Percentiles rank a stretch among this genome's conserved stretches.
These are phyloP conservation scores for Cantharis nigra DNA, from an alignment of 2,888 invertebrate species.

Conservation along the genomic window DNA sequence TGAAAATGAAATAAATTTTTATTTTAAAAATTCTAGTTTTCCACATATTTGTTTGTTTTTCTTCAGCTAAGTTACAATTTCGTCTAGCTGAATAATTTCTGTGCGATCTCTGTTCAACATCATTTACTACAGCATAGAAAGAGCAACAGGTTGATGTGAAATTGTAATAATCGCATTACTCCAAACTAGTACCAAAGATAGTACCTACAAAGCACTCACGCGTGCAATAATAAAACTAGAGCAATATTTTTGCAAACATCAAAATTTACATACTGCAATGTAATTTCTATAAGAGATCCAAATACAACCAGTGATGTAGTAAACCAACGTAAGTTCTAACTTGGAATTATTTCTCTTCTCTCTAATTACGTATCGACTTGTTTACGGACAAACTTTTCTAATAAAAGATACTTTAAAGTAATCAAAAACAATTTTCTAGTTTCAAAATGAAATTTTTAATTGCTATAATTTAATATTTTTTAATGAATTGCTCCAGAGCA, in stretches of 20 bases:
- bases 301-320: too few relatives aligned
- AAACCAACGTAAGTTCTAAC: too few relatives aligned
- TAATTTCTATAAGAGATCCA: not conserved
- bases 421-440: not conserved
- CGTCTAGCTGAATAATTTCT: not conserved
- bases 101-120: not conserved
- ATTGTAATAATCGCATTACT: not conserved
- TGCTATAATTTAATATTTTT: not conserved
- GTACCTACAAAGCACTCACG: not conserved
- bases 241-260: not conserved
- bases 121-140: not conserved
- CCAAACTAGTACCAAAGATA: too few relatives aligned
- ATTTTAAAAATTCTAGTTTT: too few relatives aligned
- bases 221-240: not conserved
- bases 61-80: too few relatives aligned
- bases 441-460: not conserved
- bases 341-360: not conserved
- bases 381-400: not conserved
- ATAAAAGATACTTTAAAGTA: not conserved
- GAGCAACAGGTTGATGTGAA: not conserved
- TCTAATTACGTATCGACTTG: not conserved
- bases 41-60: too few relatives aligned
- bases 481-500: not conserved
- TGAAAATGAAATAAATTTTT: too few relatives aligned
- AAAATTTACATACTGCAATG: not conserved